These are phyloP conservation scores for Ennomos erosarius DNA, from an alignment of 2,888 invertebrate species.

Conservation along the genomic window DNA sequence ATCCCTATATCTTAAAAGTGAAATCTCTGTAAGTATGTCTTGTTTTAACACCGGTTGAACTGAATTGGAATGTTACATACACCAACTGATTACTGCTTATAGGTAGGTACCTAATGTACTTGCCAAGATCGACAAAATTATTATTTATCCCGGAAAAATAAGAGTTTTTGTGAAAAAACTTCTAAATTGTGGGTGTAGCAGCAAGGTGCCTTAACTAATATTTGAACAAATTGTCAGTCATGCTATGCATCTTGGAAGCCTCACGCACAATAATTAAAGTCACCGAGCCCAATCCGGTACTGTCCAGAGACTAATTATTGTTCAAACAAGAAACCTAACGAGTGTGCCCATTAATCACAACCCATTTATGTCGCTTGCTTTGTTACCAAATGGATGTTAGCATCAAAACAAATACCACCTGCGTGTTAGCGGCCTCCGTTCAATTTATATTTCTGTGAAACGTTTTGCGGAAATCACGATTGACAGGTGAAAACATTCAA, in stretches of 20 bases:
- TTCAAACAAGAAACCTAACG: slow-evolving; percentile 70
- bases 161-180: too few species aligned
- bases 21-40: too few species aligned
- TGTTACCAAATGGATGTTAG: slow-evolving; percentile 57
- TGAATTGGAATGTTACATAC: too few species aligned
- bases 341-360: slow-evolving; percentile 67
- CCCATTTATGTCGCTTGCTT: slow-evolving; percentile 56
- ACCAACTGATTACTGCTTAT: too few species aligned
- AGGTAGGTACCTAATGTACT: too few species aligned
- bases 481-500: background rate
- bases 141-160: too few species aligned
- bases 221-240: too few species aligned
- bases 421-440: slow-evolving; percentile 18
- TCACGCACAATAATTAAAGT: slow-evolving; percentile 16
- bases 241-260: background rate
- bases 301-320: slow-evolving; percentile 61
- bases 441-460: slow-evolving; percentile 33
- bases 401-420: slow-evolving; percentile 43
- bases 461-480: slow-evolving; percentile 21
- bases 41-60: too few species aligned
- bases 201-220: too few species aligned
- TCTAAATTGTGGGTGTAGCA: too few species aligned
- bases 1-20: too few species aligned
- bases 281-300: slow-evolving; percentile 33
- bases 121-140: too few species aligned